Evolutionary conservation across 1,140 invertebrate species (phyloP).

Genomic region (Metaphire vulgaris): DNA sequence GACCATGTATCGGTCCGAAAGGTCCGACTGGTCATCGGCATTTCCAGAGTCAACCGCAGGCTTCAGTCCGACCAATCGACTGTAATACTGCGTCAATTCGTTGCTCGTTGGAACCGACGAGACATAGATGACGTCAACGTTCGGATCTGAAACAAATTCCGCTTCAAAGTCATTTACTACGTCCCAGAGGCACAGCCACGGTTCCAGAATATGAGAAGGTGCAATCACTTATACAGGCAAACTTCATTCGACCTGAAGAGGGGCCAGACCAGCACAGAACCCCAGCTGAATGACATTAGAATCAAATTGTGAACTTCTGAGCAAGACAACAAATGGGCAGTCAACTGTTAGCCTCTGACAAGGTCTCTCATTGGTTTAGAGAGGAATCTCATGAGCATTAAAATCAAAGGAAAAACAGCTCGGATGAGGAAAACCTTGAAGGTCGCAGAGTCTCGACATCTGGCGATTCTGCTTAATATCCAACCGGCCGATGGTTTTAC

Average conservation of each 20-base stretch:
- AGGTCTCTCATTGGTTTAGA: too few species aligned
- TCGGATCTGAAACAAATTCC: slow-evolving; percentile 46
- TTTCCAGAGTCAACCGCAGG: slow-evolving; percentile 45
- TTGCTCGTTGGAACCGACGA: slow-evolving; percentile 50
- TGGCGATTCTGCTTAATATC: slow-evolving; percentile 49
- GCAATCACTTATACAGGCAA: too few species aligned
- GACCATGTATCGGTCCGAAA: slow-evolving; percentile 48
- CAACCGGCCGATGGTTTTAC: slow-evolving; percentile 46
- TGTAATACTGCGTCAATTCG: slow-evolving; percentile 52
- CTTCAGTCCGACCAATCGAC: slow-evolving; percentile 47
- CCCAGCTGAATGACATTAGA: too few species aligned
- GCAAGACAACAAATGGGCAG: too few species aligned
- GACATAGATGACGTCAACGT: slow-evolving; percentile 53
- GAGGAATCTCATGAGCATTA: too few species aligned
- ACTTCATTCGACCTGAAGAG: too few species aligned
- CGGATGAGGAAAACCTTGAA: slow-evolving; percentile 38
- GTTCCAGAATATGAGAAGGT: too few species aligned
- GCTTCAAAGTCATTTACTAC: too few species aligned
- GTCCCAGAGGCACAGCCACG: background rate
- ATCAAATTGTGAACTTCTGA: too few species aligned
- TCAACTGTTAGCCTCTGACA: too few species aligned
- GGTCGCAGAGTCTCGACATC: slow-evolving; percentile 50
- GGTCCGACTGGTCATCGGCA: slow-evolving; percentile 44
- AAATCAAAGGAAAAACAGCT: too few species aligned
- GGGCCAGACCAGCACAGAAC: too few species aligned